Conservation (phyloP, 1,140 invertebrate species). For the Caenorhabditis latens region DNA sequence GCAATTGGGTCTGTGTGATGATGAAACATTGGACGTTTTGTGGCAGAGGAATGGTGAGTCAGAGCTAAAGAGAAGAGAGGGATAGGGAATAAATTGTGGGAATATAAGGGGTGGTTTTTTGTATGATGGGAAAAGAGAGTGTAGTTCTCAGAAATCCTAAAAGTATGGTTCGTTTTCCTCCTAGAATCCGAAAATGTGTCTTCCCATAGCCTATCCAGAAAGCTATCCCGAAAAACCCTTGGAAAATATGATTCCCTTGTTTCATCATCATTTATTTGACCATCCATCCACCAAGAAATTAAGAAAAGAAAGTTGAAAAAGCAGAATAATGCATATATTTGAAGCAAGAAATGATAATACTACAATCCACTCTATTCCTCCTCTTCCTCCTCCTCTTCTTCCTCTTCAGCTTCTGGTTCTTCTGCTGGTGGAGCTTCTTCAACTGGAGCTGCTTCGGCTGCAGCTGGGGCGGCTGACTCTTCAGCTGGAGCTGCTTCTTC, state of each 20-base stretch:
- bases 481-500: slow-evolving; percentile 61
- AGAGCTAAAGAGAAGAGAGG: too few species aligned
- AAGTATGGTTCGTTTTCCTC: too few species aligned
- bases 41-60: slow-evolving; percentile 48
- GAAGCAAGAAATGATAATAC: not conserved
- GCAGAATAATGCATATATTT: not conserved
- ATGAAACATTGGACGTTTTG: slow-evolving; percentile 5
- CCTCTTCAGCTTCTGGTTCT: slow-evolving; percentile 28
- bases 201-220: too few species aligned
- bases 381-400: slow-evolving; percentile 62
- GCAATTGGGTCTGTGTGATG: slow-evolving; percentile 26
- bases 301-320: not conserved
- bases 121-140: too few species aligned
- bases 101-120: too few species aligned
- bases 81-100: not conserved
- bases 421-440: not conserved
- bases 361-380: slow-evolving; percentile 28
- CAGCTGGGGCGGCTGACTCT: slow-evolving; percentile 15
- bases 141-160: too few species aligned
- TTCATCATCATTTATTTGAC: too few species aligned
- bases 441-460: slow-evolving; percentile 36
- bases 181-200: too few species aligned
- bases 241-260: too few species aligned
- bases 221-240: too few species aligned
- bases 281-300: not conserved